Evolutionary conservation across 2,113 vertebrate genomes (phyloP), one percentile per base, ranked within the genome.

Genomic region (Pitta sordida): DNA sequence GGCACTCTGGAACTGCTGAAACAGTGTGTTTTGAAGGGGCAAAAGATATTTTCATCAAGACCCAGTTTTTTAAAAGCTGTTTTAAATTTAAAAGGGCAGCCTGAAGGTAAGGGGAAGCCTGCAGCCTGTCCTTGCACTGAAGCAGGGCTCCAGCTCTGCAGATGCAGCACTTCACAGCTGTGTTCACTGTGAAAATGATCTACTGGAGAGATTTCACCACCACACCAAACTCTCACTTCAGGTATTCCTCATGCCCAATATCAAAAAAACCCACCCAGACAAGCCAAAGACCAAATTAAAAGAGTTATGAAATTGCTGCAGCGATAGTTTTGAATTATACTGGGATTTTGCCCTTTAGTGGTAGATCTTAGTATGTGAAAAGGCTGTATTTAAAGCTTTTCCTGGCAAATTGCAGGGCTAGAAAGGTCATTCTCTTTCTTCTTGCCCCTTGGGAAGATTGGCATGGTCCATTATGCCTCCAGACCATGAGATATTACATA

Each of bases 131-230:
- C 2, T 23, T 49, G 32, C 46, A 15, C 37, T 34, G 79, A 56
- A 84, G 24, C 32, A 16, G 41, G 19, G 30, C 36, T 88, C 53
- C 10, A 26, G n/a, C 62, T 51, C 44, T 79, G 48, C 39, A 58
- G 27, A 17, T 0, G 2, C 43, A 60, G n/a, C 15, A 10, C 19
- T 67, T 82, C 23, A 13, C 21, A 11, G 16, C 0, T 1, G 22
- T 24, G 51, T 27, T 77, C 46, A 23, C 41, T 29, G 51, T 22
- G 15, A 32, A 46, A 56, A 36, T 0, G 0, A 48, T 41, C 26
- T 39, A 1, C 32, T 16, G 49, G 30, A 64, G 17, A 81, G 55
- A 32, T 20, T 39, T 21, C 15, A 29, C 19, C 0, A 0, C 5
- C 3, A 81, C 2, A 84, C 5, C 10, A 13, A 82, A 11, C 15